A percentile compares a stretch with the other conserved stretches of the same genome.
Evolutionary conservation across 2,888 invertebrate species (phyloP).

Genomic region (Cylloceria caligata): DNA sequence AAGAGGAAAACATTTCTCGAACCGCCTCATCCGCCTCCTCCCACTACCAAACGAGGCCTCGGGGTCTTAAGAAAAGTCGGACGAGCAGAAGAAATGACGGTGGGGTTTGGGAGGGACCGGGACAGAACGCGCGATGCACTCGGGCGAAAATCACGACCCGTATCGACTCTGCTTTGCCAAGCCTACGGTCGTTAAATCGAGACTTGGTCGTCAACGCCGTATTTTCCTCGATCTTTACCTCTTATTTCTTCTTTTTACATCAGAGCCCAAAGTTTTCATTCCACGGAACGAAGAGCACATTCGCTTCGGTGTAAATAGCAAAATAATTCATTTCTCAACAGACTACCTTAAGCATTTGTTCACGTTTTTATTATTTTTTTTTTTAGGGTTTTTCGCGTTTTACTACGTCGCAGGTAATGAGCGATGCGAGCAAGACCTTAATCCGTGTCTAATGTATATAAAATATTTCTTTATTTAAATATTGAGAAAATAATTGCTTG

Average conservation of each 20-base stretch:
- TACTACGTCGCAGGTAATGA: not conserved
- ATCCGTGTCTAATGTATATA: not conserved
- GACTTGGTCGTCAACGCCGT: slow-evolving; percentile 32
- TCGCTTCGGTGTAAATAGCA: not conserved
- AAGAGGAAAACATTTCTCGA: slow-evolving; percentile 61
- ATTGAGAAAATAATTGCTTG: too few relatives aligned
- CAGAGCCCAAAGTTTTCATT: not conserved
- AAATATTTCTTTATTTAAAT: not conserved
- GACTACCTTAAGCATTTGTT: not conserved
- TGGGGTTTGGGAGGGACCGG: slow-evolving; percentile 13
- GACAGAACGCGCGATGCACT: slow-evolving; percentile 39
- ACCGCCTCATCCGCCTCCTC: slow-evolving; percentile 18
- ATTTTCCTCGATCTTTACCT: slow-evolving; percentile 39
- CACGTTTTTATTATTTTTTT: not conserved
- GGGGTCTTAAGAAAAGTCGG: slow-evolving; percentile 52
- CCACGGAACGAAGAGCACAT: slow-evolving; percentile 29
- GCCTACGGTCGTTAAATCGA: slow-evolving; percentile 45
- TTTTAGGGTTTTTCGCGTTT: slow-evolving; percentile 2
- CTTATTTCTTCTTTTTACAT: not conserved
- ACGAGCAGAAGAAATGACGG: slow-evolving; percentile 51
- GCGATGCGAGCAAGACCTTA: not conserved
- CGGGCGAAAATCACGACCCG: slow-evolving; percentile 63
- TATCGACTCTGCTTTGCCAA: slow-evolving; percentile 58
- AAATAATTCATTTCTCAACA: not conserved
- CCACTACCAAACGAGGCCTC: slow-evolving; percentile 53